Percentiles rank a stretch among this genome's conserved stretches.
Conservation (phyloP, 1,140 invertebrate species). For the Cotesia glomerata region DNA sequence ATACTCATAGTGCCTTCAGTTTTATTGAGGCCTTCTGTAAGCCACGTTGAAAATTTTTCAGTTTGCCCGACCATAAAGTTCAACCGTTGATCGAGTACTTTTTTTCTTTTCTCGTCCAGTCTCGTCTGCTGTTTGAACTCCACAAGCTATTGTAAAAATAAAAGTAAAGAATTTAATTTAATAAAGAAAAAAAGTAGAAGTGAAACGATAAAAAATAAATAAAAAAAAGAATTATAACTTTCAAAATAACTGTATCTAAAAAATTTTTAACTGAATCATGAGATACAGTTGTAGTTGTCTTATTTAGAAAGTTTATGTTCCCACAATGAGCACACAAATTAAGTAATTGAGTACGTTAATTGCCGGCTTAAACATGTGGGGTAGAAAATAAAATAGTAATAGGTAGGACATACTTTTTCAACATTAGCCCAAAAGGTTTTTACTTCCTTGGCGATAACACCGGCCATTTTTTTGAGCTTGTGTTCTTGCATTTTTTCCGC, state of each 20-base stretch:
- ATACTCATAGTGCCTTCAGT: conserved; percentile 59
- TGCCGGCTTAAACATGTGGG: conserved; percentile 63
- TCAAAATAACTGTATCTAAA: conserved; percentile 39
- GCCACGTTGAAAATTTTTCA: conserved; percentile 93
- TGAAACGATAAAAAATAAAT: not conserved
- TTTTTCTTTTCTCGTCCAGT: conserved; percentile 93
- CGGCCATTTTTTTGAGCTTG: conserved; percentile 85
- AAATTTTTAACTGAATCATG: conserved; percentile 36
- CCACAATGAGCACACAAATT: conserved; percentile 63
- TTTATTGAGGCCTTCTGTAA: conserved; percentile 83
- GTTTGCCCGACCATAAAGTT: conserved; percentile 99
- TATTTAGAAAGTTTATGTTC: conserved; percentile 52
- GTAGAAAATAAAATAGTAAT: conserved; percentile 36
- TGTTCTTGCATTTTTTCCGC: conserved; percentile 92
- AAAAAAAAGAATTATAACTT: no score
- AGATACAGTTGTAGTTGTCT: conserved; percentile 37
- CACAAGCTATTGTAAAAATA: conserved; percentile 72
- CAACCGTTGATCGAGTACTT: conserved; percentile 94
- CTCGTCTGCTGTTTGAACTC: conserved; percentile 93
- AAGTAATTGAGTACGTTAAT: conserved; percentile 49
- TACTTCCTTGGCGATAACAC: conserved; percentile 91
- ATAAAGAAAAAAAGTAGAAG: conserved; percentile 6
- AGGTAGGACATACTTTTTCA: conserved; percentile 75
- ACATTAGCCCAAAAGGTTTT: conserved; percentile 96
- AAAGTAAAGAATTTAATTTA: conserved; percentile 11